Evolutionary conservation across 2,113 vertebrate species (phyloP).

Genomic region (Beaufortia kweichowensis): DNA sequence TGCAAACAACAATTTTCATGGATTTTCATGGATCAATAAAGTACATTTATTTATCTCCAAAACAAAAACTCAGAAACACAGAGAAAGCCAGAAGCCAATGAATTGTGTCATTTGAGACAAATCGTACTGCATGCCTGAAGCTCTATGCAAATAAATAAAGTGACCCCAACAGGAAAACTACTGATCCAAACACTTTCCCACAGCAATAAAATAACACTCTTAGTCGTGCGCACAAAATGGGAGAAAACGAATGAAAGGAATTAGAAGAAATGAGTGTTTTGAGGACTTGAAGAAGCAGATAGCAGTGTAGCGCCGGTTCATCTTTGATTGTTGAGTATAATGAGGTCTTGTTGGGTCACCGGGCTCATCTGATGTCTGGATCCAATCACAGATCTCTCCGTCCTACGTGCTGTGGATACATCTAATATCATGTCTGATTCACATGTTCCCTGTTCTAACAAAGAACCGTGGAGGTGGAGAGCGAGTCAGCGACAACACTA

Average conservation of each 20-base stretch:
- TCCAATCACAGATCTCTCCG: constrained; percentile 46
- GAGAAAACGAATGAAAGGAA: background rate
- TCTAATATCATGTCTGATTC: constrained; percentile 52
- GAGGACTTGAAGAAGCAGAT: background rate
- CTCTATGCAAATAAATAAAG: constrained; percentile 46
- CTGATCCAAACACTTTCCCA: constrained; percentile 4
- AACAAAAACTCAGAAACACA: background rate
- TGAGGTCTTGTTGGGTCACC: constrained; percentile 53
- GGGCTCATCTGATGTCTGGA: constrained; percentile 54
- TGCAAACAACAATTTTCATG: constrained; percentile 18
- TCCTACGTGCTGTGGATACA: constrained; percentile 40
- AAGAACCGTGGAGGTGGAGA: background rate
- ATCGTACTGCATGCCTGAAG: constrained; percentile 34
- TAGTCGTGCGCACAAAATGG: background rate
- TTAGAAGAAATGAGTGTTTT: background rate
- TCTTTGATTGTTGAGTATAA: constrained; percentile 58
- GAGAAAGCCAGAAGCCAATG: background rate
- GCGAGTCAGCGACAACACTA: background rate
- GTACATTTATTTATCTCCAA: constrained; percentile 7
- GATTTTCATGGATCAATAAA: constrained; percentile 23
- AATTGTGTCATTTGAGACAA: constrained; percentile 14
- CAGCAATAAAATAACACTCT: no score
- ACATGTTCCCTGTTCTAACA: background rate
- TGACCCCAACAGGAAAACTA: background rate
- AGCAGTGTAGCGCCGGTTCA: constrained; percentile 43